A percentile compares a stretch with the other conserved stretches of the same genome.
Evolutionary conservation across 1,140 invertebrate species (phyloP).

Genomic region (Drosophila aff.): DNA sequence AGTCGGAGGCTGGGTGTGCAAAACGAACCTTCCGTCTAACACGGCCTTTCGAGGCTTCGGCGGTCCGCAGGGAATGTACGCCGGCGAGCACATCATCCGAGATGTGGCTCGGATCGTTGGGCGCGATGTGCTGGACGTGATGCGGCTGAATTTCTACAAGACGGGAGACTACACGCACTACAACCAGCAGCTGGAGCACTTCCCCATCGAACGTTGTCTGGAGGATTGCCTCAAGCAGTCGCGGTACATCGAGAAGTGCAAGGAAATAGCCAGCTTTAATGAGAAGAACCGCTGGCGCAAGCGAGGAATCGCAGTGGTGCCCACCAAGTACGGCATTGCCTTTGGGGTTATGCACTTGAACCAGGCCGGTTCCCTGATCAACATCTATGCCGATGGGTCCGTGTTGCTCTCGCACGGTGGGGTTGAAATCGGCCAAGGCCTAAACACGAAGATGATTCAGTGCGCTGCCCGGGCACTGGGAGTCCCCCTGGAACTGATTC

Average conservation of each 20-base stretch:
- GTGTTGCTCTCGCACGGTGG: constrained; percentile 96
- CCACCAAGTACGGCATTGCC: constrained; percentile 95
- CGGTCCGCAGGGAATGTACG: constrained; percentile 95
- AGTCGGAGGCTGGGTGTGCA: constrained; percentile 90
- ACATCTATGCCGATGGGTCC: constrained; percentile 96
- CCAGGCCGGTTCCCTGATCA: constrained; percentile 95
- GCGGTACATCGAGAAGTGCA: constrained; percentile 88
- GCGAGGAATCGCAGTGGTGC: constrained; percentile 93
- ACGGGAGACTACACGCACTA: constrained; percentile 93
- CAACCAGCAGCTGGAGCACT: constrained; percentile 90
- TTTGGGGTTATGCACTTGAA: constrained; percentile 93
- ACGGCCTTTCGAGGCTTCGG: constrained; percentile 96
- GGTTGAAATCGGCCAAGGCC: constrained; percentile 98
- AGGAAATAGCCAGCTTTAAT: constrained; percentile 90
- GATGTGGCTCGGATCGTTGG: constrained; percentile 91
- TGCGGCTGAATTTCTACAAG: constrained; percentile 92
- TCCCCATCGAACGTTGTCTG: constrained; percentile 93
- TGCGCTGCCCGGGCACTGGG: constrained; percentile 91
- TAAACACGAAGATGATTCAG: constrained; percentile 98
- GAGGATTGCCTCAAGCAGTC: constrained; percentile 91
- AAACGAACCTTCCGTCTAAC: constrained; percentile 95
- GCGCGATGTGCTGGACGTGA: constrained; percentile 87
- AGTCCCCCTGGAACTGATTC: constrained; percentile 91
- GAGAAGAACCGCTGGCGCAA: constrained; percentile 94
- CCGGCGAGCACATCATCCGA: constrained; percentile 91